Percentiles rank a stretch among this genome's conserved stretches.
Evolutionary conservation across 2,113 vertebrate species (phyloP).

Genomic region (Camarhynchus parvulus): DNA sequence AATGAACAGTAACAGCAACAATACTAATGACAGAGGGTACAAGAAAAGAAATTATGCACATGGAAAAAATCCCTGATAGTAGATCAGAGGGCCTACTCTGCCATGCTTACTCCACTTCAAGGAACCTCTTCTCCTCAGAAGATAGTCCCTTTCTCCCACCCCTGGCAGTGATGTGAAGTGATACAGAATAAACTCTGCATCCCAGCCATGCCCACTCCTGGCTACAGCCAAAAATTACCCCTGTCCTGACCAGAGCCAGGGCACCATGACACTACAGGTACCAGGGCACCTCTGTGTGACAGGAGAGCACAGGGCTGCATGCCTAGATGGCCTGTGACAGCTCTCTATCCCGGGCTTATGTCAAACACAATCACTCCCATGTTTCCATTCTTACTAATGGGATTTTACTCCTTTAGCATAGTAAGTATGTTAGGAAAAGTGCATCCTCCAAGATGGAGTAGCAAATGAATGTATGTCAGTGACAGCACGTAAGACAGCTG

Average conservation of each 20-base stretch:
- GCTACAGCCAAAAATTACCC: background rate
- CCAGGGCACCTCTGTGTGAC: background rate
- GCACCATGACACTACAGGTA: accelerated
- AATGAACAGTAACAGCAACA: background rate
- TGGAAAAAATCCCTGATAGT: accelerated
- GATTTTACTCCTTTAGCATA: background rate
- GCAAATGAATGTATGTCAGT: background rate
- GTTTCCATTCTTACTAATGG: background rate
- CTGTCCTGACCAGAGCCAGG: background rate
- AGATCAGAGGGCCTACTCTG: background rate
- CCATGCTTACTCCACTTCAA: background rate
- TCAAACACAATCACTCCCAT: background rate
- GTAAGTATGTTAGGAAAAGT: background rate
- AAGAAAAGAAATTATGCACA: background rate
- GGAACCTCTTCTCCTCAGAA: background rate
- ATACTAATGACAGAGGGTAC: background rate
- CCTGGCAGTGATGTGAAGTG: background rate
- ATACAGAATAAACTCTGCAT: background rate
- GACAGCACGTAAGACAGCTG: background rate
- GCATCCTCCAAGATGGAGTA: background rate
- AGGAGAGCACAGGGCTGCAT: background rate
- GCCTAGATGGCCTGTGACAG: background rate
- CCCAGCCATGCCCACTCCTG: background rate
- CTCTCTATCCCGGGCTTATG: background rate
- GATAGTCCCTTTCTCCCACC: too few relatives aligned